Evolutionary conservation across 2,113 vertebrate species (phyloP).

Genomic region (Aphelocoma coerulescens): DNA sequence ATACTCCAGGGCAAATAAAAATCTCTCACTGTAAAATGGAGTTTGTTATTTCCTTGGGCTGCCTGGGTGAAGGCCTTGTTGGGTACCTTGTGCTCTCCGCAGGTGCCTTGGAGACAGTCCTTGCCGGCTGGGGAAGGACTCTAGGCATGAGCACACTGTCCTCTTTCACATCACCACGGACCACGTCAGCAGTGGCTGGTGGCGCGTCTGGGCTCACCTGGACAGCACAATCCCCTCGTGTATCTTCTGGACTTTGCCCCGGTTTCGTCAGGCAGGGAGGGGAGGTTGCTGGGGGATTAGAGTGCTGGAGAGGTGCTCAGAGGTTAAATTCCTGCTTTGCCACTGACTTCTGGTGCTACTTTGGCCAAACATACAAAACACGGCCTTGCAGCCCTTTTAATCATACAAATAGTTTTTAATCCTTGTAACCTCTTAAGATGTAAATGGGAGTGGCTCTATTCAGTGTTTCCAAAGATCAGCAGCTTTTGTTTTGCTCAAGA

Average conservation of each 20-base stretch:
- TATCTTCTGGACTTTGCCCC: not conserved
- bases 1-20: not conserved
- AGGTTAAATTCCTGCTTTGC: not conserved
- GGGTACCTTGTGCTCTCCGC: not conserved
- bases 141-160: rapidly evolving
- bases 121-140: not conserved
- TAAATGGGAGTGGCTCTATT: not conserved
- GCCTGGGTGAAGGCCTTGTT: not conserved
- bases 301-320: not conserved
- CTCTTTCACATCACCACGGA: not conserved
- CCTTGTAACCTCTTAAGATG: not conserved
- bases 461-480: not conserved
- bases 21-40: not conserved
- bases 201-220: rapidly evolving
- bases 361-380: not conserved
- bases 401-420: not conserved
- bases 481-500: not conserved
- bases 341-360: not conserved
- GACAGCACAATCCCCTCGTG: rapidly evolving
- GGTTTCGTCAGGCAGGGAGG: not conserved
- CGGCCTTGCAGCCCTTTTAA: not conserved
- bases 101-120: not conserved
- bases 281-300: not conserved
- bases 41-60: not conserved
- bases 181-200: not conserved